phyloP scores from a whole-genome alignment of 2,113 vertebrate species.

The Eulacestoma nigropectus region DNA sequence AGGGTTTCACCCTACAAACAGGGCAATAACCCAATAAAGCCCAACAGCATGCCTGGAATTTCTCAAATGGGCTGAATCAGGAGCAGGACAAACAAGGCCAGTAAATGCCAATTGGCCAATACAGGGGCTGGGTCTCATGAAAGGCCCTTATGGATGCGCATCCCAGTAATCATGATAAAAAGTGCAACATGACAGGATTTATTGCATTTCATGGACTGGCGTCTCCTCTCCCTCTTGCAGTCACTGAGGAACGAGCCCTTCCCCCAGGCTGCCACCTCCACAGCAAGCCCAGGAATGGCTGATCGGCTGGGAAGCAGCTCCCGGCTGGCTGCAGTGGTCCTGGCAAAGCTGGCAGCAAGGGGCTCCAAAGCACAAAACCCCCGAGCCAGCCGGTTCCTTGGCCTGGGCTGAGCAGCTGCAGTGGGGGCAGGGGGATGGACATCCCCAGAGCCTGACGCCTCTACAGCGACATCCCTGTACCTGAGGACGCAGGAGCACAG shows the following conservation, averaged over 20 bases:
- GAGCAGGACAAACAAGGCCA: background rate
- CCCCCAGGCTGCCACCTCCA: background rate
- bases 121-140: background rate
- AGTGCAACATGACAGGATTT: background rate
- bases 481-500: background rate
- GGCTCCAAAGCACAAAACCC: background rate
- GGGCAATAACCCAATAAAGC: background rate
- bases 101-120: background rate
- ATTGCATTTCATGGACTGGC: background rate
- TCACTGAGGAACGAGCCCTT: background rate
- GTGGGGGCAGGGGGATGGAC: background rate
- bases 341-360: background rate
- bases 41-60: background rate
- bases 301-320: background rate
- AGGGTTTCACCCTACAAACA: accelerated
- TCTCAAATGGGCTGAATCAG: background rate
- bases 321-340: background rate
- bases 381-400: accelerated
- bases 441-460: background rate
- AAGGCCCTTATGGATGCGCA: background rate
- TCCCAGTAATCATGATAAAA: background rate
- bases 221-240: background rate
- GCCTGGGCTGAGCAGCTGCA: background rate
- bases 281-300: background rate
- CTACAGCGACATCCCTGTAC: accelerated